Percentiles rank a stretch among this genome's conserved stretches.
phyloP scores from a whole-genome alignment of 2,113 vertebrate genomes.

The Cricetomys ansorgei region DNA sequence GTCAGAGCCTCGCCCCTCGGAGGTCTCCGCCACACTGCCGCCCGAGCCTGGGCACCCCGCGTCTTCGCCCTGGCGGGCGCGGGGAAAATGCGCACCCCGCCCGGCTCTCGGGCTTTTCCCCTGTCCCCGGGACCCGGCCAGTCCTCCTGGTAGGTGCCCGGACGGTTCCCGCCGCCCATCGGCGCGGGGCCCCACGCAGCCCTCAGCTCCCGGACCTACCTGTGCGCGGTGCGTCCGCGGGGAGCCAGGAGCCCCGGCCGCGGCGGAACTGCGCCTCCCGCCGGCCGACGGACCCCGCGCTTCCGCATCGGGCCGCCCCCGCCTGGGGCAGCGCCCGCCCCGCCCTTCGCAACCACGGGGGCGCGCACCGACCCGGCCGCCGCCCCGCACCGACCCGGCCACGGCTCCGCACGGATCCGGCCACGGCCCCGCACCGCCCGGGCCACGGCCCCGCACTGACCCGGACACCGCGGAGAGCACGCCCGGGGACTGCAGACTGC shows the following conservation, averaged over 20 bases:
- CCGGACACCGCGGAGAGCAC: too few species aligned
- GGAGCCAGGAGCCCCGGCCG: background rate
- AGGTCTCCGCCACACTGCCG: too few species aligned
- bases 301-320: constrained; percentile 75
- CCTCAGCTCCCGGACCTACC: background rate
- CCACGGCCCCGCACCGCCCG: background rate
- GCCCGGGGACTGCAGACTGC: background rate
- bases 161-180: background rate
- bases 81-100: background rate
- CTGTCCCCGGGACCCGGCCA: too few species aligned
- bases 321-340: constrained; percentile 51
- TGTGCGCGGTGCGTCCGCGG: background rate
- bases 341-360: background rate
- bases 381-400: background rate
- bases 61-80: background rate
- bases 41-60: background rate
- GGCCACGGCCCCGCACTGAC: background rate
- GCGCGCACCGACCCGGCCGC: background rate
- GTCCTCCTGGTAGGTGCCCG: background rate
- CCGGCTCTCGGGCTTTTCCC: background rate
- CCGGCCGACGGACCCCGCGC: constrained; percentile 15
- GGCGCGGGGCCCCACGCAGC: background rate
- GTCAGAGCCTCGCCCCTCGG: background rate
- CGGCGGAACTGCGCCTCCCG: constrained; percentile 8
- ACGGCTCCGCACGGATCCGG: background rate